Evolutionary conservation across 2,113 vertebrate genomes (phyloP), one percentile per base, ranked within the genome.

Genomic region (Neotragus moschatus): DNA sequence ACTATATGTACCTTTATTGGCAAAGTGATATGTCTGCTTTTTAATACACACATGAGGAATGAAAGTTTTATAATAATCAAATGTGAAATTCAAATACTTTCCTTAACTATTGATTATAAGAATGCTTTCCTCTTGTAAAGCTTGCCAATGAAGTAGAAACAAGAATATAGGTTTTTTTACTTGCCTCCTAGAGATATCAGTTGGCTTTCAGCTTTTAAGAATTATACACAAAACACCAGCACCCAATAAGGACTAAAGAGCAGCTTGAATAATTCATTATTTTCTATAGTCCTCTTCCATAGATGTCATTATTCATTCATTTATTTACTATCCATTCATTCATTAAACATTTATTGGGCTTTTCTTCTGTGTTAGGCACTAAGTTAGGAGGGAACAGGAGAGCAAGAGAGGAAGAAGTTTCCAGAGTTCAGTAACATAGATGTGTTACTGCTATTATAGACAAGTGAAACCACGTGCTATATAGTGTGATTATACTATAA

Each of bases 241-340:
- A 82, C 81, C 28, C 14, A 88, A 45, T 88, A 88, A 30, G 28
- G 53, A 88, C 63, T 82, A 89, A 87, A 58, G 60, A 81, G 26
- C 25, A 66, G 16, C 94, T n/a, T 93, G 60, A 97, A 84, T 93
- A 97, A 96, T 94, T 96, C 30, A 95, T 89, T 88, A 47, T 88
- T 80, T 94, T 43, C 53, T 94, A 5, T 45, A 55, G 66, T 56
- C 23, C 2, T 90, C 95, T 95, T 73, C 58, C n/a, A 49, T 63
- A 21, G 80, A 49, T 79, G 82, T 53, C 36, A 73, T 88, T 39
- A 56, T 66, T 88, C 58, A 82, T 85, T 93, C 60, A 90, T 88
- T 90, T 79, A 88, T 77, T 91, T 11, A 82, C 36, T 56, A 36
- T 73, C 45, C 43, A 55, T 85, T 84, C n/a, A 90, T 53, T 95